These are phyloP conservation scores for Lagria hirta DNA, from an alignment of 2,888 invertebrate genomes.

Conservation along the genomic window DNA sequence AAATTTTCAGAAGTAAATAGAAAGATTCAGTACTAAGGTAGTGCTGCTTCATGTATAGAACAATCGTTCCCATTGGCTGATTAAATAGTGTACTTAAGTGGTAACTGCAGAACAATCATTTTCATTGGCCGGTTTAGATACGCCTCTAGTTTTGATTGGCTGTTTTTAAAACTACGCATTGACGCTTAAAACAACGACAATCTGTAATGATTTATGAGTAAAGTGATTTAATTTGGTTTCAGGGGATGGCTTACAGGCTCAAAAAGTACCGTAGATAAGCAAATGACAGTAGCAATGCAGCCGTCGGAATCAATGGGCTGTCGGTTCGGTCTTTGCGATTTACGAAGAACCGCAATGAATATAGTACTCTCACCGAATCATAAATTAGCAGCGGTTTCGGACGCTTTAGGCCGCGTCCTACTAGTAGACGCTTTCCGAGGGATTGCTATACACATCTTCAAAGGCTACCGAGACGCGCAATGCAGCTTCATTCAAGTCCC, in stretches of 20 bases:
- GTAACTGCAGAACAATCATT: too few relatives aligned
- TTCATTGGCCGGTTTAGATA: too few relatives aligned
- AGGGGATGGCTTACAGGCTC: slow-evolving; percentile 60
- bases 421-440: slow-evolving; percentile 82
- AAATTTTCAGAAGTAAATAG: too few relatives aligned
- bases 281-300: slow-evolving; percentile 53
- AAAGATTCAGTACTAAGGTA: too few relatives aligned
- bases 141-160: too few relatives aligned
- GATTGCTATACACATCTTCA: slow-evolving; percentile 82
- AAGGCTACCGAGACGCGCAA: slow-evolving; percentile 95
- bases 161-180: too few relatives aligned
- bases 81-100: too few relatives aligned
- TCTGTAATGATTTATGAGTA: too few relatives aligned
- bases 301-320: slow-evolving; percentile 74
- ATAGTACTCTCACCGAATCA: slow-evolving; percentile 80
- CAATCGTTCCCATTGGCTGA: too few relatives aligned
- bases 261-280: slow-evolving; percentile 54
- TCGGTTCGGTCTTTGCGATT: slow-evolving; percentile 80
- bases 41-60: too few relatives aligned
- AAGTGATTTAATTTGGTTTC: too few relatives aligned
- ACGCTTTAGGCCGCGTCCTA: slow-evolving; percentile 84
- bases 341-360: slow-evolving; percentile 71
- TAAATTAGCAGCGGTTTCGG: slow-evolving; percentile 77
- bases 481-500: slow-evolving; percentile 88
- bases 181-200: too few relatives aligned